Base-by-base conservation (phyloP, 92 coral and sea anemone genomes). In the Phenganax subtilis region DNA sequence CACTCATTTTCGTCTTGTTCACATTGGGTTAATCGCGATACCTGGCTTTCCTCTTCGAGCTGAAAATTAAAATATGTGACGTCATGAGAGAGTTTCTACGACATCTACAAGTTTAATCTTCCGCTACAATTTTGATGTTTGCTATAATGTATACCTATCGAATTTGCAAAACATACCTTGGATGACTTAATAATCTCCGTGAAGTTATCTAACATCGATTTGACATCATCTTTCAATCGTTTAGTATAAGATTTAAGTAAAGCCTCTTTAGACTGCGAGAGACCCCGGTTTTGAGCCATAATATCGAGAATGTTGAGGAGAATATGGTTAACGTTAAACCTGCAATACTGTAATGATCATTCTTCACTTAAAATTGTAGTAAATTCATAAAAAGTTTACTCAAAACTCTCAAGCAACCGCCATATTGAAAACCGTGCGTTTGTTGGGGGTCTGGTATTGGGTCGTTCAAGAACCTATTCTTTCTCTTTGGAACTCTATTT, bases 211-310 rank as follows among this genome's bases (percentile, higher is more conserved):
- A 93, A 88, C 59, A 93, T 90, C 3, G 97, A 92, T 60, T 93
- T 93, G 15, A 93, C 93, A 63, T 93, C 98, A 80, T 93, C 98
- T 65, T 93, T 93, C 63, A 93, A 81, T 8, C 98, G 90, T 85
- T 93, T 93, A 44, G 97, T 93, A 84, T 93, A 93, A 10, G 98
- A 91, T 85, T 93, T 93, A 17, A 93, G 84, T 63, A 93, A 88
- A 2, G 93, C 92, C 81, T 93, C 98, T 81, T 93, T 93, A 74
- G 97, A 92, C 84, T 93, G 98, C 8, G 97, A 96, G n/a, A 93
- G 72, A 72, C 85, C 85, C 37, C 97, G 81, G 85, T 90, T 86
- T 74, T 93, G 98, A 28, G 98, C 88, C 98, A 93, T 93, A 55
- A 10, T 66, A 54, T 51, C 84, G 27, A 12, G 65, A 20, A 20